Evolutionary conservation across 2,113 vertebrate genomes (phyloP).

Genomic region (Dipodomys spectabilis): DNA sequence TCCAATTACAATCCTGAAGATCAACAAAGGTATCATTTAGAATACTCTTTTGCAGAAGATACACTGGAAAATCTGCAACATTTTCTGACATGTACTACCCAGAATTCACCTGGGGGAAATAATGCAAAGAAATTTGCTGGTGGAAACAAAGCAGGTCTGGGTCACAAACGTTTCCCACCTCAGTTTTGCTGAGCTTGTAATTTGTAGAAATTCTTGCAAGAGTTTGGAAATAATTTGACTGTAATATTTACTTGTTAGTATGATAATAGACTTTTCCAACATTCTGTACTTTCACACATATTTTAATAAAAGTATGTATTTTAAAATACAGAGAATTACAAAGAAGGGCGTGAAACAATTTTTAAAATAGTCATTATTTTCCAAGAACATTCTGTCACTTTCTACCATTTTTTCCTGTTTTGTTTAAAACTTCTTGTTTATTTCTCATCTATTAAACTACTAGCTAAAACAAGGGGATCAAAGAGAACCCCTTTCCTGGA

Average conservation of each 20-base stretch:
- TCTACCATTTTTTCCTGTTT: neutral
- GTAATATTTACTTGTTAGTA: neutral
- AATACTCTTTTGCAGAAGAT: neutral
- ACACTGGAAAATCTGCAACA: neutral
- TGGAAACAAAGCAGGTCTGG: neutral
- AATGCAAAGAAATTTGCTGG: neutral
- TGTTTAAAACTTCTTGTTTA: neutral
- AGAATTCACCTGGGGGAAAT: neutral
- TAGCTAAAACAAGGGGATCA: neutral
- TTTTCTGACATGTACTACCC: neutral
- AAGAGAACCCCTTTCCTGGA: neutral
- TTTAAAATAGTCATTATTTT: constrained; percentile 23
- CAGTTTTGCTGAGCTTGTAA: neutral
- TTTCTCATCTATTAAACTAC: neutral
- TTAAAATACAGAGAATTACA: neutral
- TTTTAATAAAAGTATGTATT: neutral
- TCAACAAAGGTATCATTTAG: neutral
- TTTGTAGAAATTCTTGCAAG: neutral
- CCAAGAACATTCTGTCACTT: neutral
- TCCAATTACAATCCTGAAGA: neutral
- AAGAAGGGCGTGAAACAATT: neutral
- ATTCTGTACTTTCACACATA: neutral
- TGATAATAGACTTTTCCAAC: neutral
- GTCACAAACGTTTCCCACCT: neutral
- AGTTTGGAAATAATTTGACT: neutral